Evolutionary conservation across 2,113 vertebrate genomes (phyloP).

Genomic region (Aegypius monachus): DNA sequence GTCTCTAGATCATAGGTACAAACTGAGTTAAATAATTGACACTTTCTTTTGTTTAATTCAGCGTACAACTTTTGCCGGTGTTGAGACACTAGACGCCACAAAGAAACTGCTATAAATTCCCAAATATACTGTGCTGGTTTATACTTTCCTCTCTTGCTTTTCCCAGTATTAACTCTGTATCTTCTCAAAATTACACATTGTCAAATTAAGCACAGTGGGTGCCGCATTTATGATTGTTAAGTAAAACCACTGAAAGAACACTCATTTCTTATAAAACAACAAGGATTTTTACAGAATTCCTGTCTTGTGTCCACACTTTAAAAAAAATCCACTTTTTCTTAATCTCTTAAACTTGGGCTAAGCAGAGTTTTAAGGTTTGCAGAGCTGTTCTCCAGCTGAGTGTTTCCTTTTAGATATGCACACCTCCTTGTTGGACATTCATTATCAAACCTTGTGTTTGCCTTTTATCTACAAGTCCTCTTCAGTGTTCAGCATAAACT

Average conservation of each 20-base stretch:
- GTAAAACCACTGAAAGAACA: background rate
- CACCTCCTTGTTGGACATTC: slow-evolving; percentile 91
- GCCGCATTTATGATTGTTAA: background rate
- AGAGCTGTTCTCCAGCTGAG: slow-evolving; percentile 72
- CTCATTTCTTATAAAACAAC: background rate
- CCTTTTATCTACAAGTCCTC: slow-evolving; percentile 93
- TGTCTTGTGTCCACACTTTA: background rate
- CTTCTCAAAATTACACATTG: background rate
- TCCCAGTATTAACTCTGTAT: background rate
- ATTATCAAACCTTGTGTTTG: slow-evolving; percentile 92
- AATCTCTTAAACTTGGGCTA: slow-evolving; percentile 70
- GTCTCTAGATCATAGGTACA: background rate
- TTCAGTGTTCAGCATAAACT: slow-evolving; percentile 93
- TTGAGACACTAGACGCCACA: background rate
- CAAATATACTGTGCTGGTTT: background rate
- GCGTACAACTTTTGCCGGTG: background rate
- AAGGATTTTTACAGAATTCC: background rate
- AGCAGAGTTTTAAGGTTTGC: slow-evolving; percentile 72
- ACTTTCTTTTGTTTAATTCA: background rate
- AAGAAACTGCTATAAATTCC: background rate
- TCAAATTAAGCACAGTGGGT: slow-evolving; percentile 23
- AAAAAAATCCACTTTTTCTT: slow-evolving; percentile 30
- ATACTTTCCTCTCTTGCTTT: background rate
- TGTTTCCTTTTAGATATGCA: slow-evolving; percentile 75
- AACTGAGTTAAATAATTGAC: background rate